Conservation (phyloP, 2,888 invertebrate genomes). For the Nephrotoma appendiculata region DNA sequence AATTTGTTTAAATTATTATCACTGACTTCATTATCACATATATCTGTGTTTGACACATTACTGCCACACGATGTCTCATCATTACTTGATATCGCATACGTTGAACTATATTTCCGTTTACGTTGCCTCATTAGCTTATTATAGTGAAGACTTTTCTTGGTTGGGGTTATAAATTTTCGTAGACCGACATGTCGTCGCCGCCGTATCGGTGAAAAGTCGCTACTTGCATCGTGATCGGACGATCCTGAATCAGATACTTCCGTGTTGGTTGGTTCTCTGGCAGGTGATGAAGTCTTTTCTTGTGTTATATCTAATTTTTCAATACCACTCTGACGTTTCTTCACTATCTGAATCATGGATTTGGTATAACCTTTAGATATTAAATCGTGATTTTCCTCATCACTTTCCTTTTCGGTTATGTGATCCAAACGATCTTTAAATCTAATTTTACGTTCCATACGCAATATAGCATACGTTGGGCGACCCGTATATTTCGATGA, state of each 20-base stretch:
- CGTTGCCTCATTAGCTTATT: slow-evolving; percentile 7
- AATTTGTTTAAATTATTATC: background rate
- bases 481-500: slow-evolving; percentile 22
- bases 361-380: slow-evolving; percentile 16
- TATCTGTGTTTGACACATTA: slow-evolving; percentile 13
- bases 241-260: background rate
- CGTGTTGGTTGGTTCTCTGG: background rate
- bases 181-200: slow-evolving; percentile 11
- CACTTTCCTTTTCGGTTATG: background rate
- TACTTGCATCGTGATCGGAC: background rate
- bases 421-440: slow-evolving; percentile 22
- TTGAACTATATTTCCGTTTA: slow-evolving; percentile 12
- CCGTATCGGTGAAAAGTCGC: background rate
- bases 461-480: slow-evolving; percentile 31
- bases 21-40: slow-evolving; percentile 9
- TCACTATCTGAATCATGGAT: slow-evolving; percentile 16
- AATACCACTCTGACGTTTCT: slow-evolving; percentile 11
- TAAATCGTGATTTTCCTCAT: slow-evolving; percentile 13
- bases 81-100: background rate
- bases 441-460: slow-evolving; percentile 25
- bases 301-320: background rate
- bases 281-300: background rate
- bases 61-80: slow-evolving; percentile 17
- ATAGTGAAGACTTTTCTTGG: slow-evolving; percentile 10
- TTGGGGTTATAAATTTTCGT: slow-evolving; percentile 13